A percentile compares a stretch with the other conserved stretches of the same genome.
These are phyloP conservation scores for Patella pellucida DNA, from an alignment of 2,888 invertebrate species.

Conservation along the genomic window DNA sequence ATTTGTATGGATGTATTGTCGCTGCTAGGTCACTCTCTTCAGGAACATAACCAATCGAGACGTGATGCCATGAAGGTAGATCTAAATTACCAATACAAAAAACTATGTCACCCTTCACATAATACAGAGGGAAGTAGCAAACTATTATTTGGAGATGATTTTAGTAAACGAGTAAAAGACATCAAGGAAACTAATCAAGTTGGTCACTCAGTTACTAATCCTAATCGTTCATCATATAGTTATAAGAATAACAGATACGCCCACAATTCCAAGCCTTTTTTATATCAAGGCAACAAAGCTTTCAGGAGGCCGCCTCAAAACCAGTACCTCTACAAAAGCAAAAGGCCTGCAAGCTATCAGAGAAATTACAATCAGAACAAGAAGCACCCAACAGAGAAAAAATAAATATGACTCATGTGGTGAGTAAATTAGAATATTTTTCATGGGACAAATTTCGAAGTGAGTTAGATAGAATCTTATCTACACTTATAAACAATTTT, in stretches of 20 bases:
- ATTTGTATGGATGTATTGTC: too few relatives aligned
- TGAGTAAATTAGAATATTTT: not conserved
- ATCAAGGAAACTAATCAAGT: not conserved
- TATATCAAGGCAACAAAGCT: not conserved
- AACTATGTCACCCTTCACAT: not conserved
- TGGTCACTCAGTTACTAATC: not conserved
- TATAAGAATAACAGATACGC: not conserved
- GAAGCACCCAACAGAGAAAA: not conserved
- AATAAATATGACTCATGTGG: not conserved
- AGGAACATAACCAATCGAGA: too few relatives aligned
- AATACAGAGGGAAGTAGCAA: not conserved
- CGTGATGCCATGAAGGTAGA: not conserved
- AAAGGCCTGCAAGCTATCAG: not conserved
- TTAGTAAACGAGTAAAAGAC: not conserved
- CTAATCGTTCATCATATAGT: not conserved
- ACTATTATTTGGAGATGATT: not conserved
- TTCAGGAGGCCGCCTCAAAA: not conserved
- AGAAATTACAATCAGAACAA: not conserved
- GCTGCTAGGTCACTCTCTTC: too few relatives aligned
- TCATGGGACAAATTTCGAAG: not conserved
- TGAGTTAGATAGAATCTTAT: not conserved
- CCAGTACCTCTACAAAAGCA: not conserved
- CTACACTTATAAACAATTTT: conserved; percentile 6
- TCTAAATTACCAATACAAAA: not conserved
- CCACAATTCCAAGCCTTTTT: not conserved